Base-by-base conservation (phyloP, 1,140 invertebrate species). In the Drepana arcuata region DNA sequence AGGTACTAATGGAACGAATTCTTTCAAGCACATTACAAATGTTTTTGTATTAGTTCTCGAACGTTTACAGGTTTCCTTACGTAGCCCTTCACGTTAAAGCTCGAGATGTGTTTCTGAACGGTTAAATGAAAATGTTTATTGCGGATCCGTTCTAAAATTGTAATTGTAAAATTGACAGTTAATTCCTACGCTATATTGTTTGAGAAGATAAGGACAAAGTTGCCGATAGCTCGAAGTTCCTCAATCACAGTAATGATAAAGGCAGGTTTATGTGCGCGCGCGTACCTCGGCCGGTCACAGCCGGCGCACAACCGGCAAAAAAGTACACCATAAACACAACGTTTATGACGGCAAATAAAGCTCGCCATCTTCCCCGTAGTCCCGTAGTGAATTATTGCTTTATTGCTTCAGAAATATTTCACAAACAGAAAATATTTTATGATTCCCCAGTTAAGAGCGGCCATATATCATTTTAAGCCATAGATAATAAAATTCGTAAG, bases 391-490 rank as follows among this genome's bases (percentile, higher is more conserved):
- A 77, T 79, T 81, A 81, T 79, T 77, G 74, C 77, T 81, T 81
- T 81, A 81, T 81, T 79, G 77, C 77, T 58, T 79, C 72, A 73
- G 77, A 75, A 81, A 81, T 79, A 79, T 81, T 81, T 79, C 67
- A 77, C 77, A 81, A 81, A 81, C 77, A 77, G 77, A 81, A 81
- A 81, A 81, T 79, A 79, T 81, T 81, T 81, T 81, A 81, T 81
- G 77, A 79, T 81, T 75, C 72, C 64, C 74, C 65, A 77, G 66
- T 82, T 82, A 82, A 82, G 69, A 74, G 71, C 64, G 53, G 60
- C 32, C 60, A 58, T 82, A 82, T 82, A 75, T 82, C 77, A 82
- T 79, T 79, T 79, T 75, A 79, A 82, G 72, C 72, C 69, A 78
- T 82, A 82, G 74, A 82, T 75, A 75, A 79, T 79, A 82, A 82